Evolutionary conservation across 2,888 invertebrate genomes (phyloP).

Genomic region (Conomelus anceps): DNA sequence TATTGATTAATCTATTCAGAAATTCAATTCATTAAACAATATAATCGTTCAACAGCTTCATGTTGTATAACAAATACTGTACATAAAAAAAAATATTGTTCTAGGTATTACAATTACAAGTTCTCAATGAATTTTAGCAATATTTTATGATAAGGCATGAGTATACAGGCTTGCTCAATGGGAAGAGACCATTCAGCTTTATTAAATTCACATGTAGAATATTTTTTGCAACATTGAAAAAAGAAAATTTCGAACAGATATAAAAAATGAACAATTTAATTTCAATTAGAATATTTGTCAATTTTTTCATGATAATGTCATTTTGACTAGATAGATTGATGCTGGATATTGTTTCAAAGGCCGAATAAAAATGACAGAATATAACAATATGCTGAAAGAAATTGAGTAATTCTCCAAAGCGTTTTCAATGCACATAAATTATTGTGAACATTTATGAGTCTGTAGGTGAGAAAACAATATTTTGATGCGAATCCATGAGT

Average conservation of each 20-base stretch:
- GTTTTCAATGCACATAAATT: too few relatives aligned
- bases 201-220: too few relatives aligned
- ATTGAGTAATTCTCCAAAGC: too few relatives aligned
- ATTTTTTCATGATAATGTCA: too few relatives aligned
- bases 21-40: not conserved
- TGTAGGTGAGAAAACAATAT: too few relatives aligned
- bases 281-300: too few relatives aligned
- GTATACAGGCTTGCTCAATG: not conserved
- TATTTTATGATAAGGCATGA: not conserved
- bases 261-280: not conserved
- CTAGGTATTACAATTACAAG: not conserved
- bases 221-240: too few relatives aligned
- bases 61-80: not conserved
- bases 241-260: not conserved
- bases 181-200: not conserved
- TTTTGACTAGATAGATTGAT: not conserved
- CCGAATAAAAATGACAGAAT: not conserved
- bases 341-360: not conserved
- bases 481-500: too few relatives aligned
- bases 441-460: too few relatives aligned
- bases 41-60: not conserved
- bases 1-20: not conserved
- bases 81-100: not conserved
- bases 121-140: not conserved
- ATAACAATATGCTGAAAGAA: not conserved